A percentile compares a stretch with the other conserved stretches of the same genome.
Conservation (phyloP, 2,113 vertebrate species). For the Myotis davidii region DNA sequence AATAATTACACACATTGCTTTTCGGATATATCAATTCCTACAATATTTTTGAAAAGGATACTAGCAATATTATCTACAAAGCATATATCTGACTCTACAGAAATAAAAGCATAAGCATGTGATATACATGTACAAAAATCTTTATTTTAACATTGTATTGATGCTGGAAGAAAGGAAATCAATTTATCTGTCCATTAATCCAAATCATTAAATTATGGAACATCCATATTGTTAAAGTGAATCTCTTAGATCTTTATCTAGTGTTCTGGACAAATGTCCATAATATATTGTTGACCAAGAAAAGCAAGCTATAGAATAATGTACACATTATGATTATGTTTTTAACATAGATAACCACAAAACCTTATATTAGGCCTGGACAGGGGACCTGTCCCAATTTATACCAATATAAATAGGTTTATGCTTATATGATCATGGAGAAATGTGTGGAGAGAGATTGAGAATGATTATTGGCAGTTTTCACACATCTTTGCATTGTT, state of each 20-base stretch:
- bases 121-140: background rate
- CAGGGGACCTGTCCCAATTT: too few species aligned
- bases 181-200: background rate
- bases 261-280: background rate
- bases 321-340: background rate
- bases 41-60: background rate
- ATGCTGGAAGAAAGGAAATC: background rate
- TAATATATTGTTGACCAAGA: background rate
- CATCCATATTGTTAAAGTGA: background rate
- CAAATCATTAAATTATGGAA: background rate
- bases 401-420: too few species aligned
- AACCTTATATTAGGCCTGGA: too few species aligned
- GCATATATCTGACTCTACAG: background rate
- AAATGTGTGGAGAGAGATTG: background rate
- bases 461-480: background rate
- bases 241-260: background rate
- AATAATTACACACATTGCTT: background rate
- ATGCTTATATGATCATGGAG: background rate
- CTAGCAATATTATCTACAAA: background rate
- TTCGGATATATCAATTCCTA: background rate
- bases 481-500: background rate
- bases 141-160: background rate
- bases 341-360: background rate
- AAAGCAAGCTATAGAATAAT: background rate
- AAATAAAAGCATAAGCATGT: constrained; percentile 20